Evolutionary conservation across 2,113 vertebrate genomes (phyloP), one percentile per base, ranked within the genome.

Genomic region (Proteles cristata): DNA sequence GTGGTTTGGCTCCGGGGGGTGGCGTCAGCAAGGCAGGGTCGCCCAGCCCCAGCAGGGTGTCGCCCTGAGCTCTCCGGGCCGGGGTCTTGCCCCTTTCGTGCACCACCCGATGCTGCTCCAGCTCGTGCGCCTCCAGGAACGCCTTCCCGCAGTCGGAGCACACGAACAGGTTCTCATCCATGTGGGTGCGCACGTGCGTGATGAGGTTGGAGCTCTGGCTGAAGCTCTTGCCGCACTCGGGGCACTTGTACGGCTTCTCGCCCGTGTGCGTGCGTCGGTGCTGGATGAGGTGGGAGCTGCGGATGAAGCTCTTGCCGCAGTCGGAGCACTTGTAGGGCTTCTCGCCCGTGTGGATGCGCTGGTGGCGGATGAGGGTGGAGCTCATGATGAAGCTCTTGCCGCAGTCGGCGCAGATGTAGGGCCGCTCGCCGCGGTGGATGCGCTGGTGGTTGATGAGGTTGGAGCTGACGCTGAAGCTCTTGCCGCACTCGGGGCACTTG

Each of bases 261-360:
- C 99, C 99, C 0, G 99, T 99, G 98, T 99, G 99, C 4, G 99
- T 99, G 91, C 99, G 98, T 85, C 99, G 99, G 98, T 99, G 99
- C 97, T 99, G 99, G 94, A 97, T 98, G 86, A 99, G 98, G 11
- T 99, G 99, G 26, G 98, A 99, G 97, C 99, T 99, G 95, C 98
- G 99, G 80, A 98, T 98, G 31, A 99, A 99, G 4, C 99, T 98
- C 97, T 99, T 99, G 45, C 98, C 98, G 7, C 99, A 99, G 88
- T 98, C 97, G 4, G 97, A 93, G 88, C 99, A 99, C 83, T 98
- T 98, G 61, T 98, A 98, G 68, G 98, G 98, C 86, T 98, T 98
- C 93, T 98, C 98, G 0, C 98, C 98, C 0, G 98, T 98, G 97
- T 98, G 98, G 58, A 98, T 98, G 31, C 98, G 98, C 96, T 98